Base-by-base conservation (phyloP, 2,113 vertebrate genomes). In the Cyprinodon tularosa region DNA sequence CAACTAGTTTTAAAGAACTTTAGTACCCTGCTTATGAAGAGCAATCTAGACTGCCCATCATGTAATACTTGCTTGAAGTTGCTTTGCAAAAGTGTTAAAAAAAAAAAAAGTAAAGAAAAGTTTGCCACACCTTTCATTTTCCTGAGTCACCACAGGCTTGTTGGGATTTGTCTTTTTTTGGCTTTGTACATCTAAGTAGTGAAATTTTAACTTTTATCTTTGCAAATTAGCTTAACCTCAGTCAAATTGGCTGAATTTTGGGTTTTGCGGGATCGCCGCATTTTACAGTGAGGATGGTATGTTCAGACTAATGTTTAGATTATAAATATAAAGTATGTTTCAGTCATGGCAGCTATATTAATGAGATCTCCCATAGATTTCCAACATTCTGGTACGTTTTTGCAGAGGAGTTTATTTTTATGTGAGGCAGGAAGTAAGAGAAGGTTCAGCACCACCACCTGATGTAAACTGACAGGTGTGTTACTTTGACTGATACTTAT, bases 1-100 rank as follows among this genome's bases (percentile, higher is more conserved):
- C 17, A 50, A 45, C 47, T 22, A 39, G 36, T 64, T 84, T 72
- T 45, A 29, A 11, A 69, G 37, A 74, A 77, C 29, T 66, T 60
- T 4, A 57, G 57, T 38, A 22, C 40, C 39, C 45, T 37, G 15
- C 61, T 37, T 48, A 17, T 39, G 2, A 39, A 39, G 3, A 15
- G 6, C 22, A 39, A n/a, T 57, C 50, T 15, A 63, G 37, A 38
- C 13, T 39, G 6, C 5, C 2, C 17, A n/a, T 3, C 2, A 57
- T 3, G 20, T 53, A 53, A 53, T 53, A 53, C 50, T 6, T 53
- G 50, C 50, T 53, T 53, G 1, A 53, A 53, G 50, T 17, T 20
- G 50, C 50, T n/a, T n/a, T 57, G 14, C 17, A n/a, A 57, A 57
- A 57, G 17, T 57, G n/a, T 57, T 29, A 29, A 29, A 29, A 29